Evolutionary conservation across 2,888 invertebrate species (phyloP), one percentile per base, ranked within the genome.

Genomic region (Acleris holmiana): DNA sequence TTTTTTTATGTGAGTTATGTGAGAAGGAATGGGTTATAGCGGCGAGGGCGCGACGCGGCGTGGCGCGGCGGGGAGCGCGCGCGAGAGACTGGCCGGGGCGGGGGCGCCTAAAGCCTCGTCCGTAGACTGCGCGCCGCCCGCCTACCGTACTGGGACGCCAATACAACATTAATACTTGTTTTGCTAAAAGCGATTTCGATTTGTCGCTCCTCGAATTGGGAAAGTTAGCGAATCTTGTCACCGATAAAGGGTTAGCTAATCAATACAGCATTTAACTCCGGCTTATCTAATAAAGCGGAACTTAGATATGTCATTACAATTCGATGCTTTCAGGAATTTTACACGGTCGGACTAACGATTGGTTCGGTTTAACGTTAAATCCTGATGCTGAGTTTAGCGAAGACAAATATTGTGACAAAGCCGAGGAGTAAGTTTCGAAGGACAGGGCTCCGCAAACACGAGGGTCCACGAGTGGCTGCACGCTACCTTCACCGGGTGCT

Each of bases 121-220:
- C 72, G 73, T 68, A 86, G 86, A 86, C 84, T 85, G 88, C 86
- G 85, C 86, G 87, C 86, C 88, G 78, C 77, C 76, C 80, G 79
- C 76, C 78, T 72, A 69, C 76, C 74, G 67, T 68, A 69, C 78
- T 77, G 78, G 78, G 82, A 85, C 82, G 80, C 85, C 89, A 89
- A 91, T 90, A 90, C 90, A 89, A 89, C 90, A 91, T 91, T 91
- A 91, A 91, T 91, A 91, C 91, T 91, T 91, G 89, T 91, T 91
- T 91, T 88, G 86, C 88, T 88, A 89, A 90, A 89, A 91, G 87
- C 89, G 87, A 90, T 90, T 91, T 89, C 91, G 91, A 91, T 91
- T 92, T 91, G 91, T 91, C 86, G 89, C 86, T 83, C 85, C 82
- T 81, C 80, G 83, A 88, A 90, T 91, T 85, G 88, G 80, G 77